phyloP scores from a whole-genome alignment of 2,888 invertebrate species.

The Petrophora chlorosata region DNA sequence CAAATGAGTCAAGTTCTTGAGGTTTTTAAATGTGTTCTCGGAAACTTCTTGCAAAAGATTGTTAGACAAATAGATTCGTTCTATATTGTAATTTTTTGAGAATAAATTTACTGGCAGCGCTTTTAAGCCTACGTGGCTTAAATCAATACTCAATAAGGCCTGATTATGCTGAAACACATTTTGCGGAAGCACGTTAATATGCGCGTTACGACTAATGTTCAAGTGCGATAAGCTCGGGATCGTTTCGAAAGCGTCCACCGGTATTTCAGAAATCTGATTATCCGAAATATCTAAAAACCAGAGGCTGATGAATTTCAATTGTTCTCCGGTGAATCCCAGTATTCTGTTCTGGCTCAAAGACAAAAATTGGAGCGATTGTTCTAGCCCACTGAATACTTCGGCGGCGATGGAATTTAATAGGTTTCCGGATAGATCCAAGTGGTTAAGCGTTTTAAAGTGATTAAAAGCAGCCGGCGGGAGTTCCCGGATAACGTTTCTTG shows the following conservation, averaged over 20 bases:
- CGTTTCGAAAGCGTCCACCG: constrained; percentile 86
- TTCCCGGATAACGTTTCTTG: constrained; percentile 94
- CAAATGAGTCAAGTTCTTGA: constrained; percentile 88
- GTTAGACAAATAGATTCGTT: constrained; percentile 87
- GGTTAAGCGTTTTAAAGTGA: constrained; percentile 88
- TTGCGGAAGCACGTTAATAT: constrained; percentile 85
- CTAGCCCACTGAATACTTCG: constrained; percentile 90
- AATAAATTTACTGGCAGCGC: constrained; percentile 89
- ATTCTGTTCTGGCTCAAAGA: constrained; percentile 90
- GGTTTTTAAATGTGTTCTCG: constrained; percentile 90
- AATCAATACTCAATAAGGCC: constrained; percentile 87
- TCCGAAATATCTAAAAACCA: constrained; percentile 90
- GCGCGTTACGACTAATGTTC: constrained; percentile 90
- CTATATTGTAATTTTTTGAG: constrained; percentile 86
- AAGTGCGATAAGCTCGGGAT: constrained; percentile 87
- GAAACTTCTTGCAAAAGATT: constrained; percentile 91
- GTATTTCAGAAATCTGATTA: constrained; percentile 89
- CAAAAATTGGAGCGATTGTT: constrained; percentile 88
- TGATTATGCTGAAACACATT: constrained; percentile 88
- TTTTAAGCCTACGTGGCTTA: constrained; percentile 89
- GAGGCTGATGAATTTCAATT: constrained; percentile 85
- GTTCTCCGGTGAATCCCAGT: constrained; percentile 85
- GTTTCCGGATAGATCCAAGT: constrained; percentile 92
- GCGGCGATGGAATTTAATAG: constrained; percentile 88
- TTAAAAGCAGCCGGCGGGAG: constrained; percentile 91